Evolutionary conservation across 2,113 vertebrate genomes (phyloP).

Genomic region (Lucifuga dentata): DNA sequence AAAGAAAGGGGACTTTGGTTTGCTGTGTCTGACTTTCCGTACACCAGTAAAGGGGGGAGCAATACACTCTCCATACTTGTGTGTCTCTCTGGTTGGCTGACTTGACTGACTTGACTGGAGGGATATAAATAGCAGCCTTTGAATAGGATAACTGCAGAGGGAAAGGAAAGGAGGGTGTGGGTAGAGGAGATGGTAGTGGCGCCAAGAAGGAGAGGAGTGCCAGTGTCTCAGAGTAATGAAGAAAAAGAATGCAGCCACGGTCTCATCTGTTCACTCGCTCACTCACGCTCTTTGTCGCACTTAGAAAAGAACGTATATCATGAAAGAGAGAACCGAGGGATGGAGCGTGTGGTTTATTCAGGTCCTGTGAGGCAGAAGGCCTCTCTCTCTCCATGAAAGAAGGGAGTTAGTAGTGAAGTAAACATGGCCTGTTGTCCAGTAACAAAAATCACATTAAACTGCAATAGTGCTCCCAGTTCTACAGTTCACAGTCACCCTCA

Average conservation of each 20-base stretch:
- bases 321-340: slow-evolving; percentile 58
- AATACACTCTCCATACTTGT: slow-evolving; percentile 56
- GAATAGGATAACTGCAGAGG: slow-evolving; percentile 79
- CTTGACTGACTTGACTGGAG: slow-evolving; percentile 75
- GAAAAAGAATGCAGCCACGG: slow-evolving; percentile 47
- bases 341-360: slow-evolving; percentile 77
- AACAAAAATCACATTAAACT: slow-evolving; percentile 13
- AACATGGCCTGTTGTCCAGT: slow-evolving; percentile 28
- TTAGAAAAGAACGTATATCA: slow-evolving; percentile 68
- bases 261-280: slow-evolving; percentile 69
- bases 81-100: slow-evolving; percentile 64
- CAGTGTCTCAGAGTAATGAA: slow-evolving; percentile 63
- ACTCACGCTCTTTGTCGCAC: slow-evolving; percentile 54
- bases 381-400: slow-evolving; percentile 40
- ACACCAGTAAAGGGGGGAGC: slow-evolving; percentile 60
- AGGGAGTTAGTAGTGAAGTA: slow-evolving; percentile 27
- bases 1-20: slow-evolving; percentile 43
- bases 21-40: slow-evolving; percentile 48
- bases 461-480: not conserved
- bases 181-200: slow-evolving; percentile 65
- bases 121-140: slow-evolving; percentile 82
- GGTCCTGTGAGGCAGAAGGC: slow-evolving; percentile 58
- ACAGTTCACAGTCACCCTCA: not conserved
- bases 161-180: slow-evolving; percentile 44
- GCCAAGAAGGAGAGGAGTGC: slow-evolving; percentile 77